Evolutionary conservation across 2,797 vertebrate species (phyloP).

Genomic region (Apogon talboti): DNA sequence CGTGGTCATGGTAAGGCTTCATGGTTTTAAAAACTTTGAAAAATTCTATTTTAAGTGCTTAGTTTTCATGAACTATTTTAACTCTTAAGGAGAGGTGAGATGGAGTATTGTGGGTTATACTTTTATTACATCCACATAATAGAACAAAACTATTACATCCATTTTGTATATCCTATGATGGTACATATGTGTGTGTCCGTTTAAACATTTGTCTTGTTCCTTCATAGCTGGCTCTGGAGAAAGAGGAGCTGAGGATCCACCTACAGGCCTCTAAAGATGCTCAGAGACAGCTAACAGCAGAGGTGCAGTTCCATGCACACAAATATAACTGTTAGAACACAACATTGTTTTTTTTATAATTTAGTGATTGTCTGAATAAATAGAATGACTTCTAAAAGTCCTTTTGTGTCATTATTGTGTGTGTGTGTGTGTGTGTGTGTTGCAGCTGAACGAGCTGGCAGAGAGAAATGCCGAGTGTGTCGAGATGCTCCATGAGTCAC

Average conservation of each 20-base stretch:
- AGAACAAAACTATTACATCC: too few species aligned
- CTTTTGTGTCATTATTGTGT: background rate
- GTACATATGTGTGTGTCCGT: background rate
- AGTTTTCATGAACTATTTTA: too few species aligned
- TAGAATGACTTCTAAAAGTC: too few species aligned
- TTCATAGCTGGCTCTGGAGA: slow-evolving; percentile 93
- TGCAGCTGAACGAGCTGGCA: slow-evolving; percentile 92
- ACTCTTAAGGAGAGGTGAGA: too few species aligned
- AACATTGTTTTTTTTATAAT: background rate
- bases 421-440: slow-evolving; percentile 1
- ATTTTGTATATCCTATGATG: background rate
- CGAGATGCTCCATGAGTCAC: slow-evolving; percentile 95
- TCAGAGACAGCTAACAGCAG: slow-evolving; percentile 94
- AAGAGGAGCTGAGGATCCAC: slow-evolving; percentile 96
- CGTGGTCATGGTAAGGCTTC: too few species aligned
- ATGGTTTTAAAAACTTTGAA: too few species aligned
- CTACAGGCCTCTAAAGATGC: slow-evolving; percentile 97
- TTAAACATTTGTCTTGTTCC: slow-evolving; percentile 28
- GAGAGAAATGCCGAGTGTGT: slow-evolving; percentile 93
- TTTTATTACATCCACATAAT: too few species aligned
- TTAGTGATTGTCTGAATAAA: background rate
- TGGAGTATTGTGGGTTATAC: too few species aligned
- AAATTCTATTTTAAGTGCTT: too few species aligned
- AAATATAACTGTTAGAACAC: background rate
- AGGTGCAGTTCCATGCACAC: slow-evolving; percentile 79